phyloP scores from a whole-genome alignment of 2,797 vertebrate species.

The Sebastes umbrosus region DNA sequence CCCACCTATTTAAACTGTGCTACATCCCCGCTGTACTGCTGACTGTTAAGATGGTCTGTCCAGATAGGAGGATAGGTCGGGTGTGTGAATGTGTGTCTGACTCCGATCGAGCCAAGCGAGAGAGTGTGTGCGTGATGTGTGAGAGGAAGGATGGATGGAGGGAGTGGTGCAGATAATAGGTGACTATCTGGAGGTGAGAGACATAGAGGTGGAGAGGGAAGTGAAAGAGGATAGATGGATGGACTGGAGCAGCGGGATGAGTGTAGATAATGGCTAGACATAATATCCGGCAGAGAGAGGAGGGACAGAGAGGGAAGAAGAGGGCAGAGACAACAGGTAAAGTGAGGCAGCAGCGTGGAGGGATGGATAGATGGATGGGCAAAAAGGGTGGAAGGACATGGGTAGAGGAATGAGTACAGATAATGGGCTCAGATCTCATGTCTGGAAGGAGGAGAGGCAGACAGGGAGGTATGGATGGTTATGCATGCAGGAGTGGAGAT shows the following conservation, averaged over 20 bases:
- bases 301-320: constrained; percentile 33
- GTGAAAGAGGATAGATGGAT: constrained; percentile 71
- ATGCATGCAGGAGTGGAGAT: constrained; percentile 44
- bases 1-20: constrained; percentile 9
- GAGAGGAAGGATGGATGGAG: constrained; percentile 54
- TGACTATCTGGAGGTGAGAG: constrained; percentile 71
- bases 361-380: constrained; percentile 18
- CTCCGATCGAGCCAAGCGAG: not conserved
- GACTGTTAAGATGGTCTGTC: constrained; percentile 25
- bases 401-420: constrained; percentile 41
- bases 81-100: constrained; percentile 45
- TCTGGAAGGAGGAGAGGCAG: constrained; percentile 45
- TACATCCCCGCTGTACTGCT: constrained; percentile 4
- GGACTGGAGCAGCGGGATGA: constrained; percentile 60
- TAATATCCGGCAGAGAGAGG: constrained; percentile 68
- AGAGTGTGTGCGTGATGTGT: constrained; percentile 19
- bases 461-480: constrained; percentile 25
- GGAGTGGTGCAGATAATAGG: constrained; percentile 62
- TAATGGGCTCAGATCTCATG: constrained; percentile 55
- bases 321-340: constrained; percentile 46
- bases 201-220: constrained; percentile 59
- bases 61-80: constrained; percentile 14
- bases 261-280: constrained; percentile 76
- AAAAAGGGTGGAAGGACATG: constrained; percentile 19
- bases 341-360: constrained; percentile 37